Evolutionary conservation across 2,797 vertebrate genomes (phyloP).

Genomic region (Malurus leucopterus): DNA sequence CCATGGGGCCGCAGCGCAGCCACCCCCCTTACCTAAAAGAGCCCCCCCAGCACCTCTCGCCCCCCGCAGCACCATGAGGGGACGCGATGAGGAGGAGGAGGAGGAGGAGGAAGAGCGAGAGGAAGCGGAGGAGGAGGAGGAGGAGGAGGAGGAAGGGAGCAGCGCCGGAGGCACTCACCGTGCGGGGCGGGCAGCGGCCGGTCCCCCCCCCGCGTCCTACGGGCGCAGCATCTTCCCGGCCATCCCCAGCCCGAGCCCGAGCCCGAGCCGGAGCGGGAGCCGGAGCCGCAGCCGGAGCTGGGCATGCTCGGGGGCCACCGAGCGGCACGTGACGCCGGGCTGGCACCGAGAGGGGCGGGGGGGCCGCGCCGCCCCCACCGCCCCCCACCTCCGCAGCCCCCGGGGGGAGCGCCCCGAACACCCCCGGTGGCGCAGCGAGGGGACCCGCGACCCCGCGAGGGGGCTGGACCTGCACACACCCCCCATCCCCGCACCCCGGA

Average conservation of each 20-base stretch:
- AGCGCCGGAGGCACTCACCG: constrained; percentile 57
- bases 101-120: background rate
- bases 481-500: background rate
- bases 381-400: background rate
- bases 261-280: background rate
- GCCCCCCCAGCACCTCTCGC: background rate
- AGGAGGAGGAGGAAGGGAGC: background rate
- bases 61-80: background rate
- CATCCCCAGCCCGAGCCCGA: background rate
- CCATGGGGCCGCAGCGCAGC: background rate
- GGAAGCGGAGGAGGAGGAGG: background rate
- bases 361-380: background rate
- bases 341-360: constrained; percentile 70
- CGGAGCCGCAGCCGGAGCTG: constrained; percentile 60
- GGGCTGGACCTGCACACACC: background rate
- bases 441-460: background rate
- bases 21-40: background rate
- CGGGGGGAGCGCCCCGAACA: background rate
- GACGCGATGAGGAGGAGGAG: background rate
- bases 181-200: background rate
- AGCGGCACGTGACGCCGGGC: constrained; percentile 81
- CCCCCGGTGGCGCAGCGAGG: fast-evolving
- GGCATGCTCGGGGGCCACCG: constrained; percentile 84
- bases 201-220: background rate
- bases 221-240: background rate